These are phyloP conservation scores for Melipona bicolor DNA, from an alignment of 2,888 invertebrate genomes.

Conservation along the genomic window DNA sequence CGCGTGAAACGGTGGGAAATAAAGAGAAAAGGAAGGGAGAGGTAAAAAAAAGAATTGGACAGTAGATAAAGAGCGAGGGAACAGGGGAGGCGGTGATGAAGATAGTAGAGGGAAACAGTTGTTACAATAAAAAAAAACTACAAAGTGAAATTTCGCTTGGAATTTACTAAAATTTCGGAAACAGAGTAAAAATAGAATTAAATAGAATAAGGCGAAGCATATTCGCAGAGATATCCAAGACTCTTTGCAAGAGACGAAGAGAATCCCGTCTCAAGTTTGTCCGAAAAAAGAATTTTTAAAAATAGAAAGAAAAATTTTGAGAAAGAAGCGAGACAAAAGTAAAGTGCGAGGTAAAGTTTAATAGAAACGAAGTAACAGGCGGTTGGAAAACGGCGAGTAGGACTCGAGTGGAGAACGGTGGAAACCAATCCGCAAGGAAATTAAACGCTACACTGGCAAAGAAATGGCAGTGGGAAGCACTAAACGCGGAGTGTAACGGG, in stretches of 20 bases:
- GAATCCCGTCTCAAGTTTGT: no score
- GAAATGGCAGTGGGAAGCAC: background rate
- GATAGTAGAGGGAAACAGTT: background rate
- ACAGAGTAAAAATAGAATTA: background rate
- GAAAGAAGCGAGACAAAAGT: no score
- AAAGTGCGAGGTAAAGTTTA: background rate
- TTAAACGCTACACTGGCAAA: slow-evolving; percentile 1
- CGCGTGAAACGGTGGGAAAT: background rate
- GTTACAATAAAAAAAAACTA: background rate
- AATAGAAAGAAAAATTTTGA: no score
- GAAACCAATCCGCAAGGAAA: slow-evolving; percentile 22
- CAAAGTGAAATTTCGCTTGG: no score
- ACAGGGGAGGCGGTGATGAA: background rate
- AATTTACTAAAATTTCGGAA: background rate
- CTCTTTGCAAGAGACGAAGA: no score
- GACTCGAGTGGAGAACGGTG: slow-evolving; percentile 3
- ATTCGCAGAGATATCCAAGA: no score
- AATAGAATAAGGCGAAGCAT: no score
- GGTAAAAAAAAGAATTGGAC: background rate
- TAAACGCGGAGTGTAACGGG: slow-evolving; percentile 1
- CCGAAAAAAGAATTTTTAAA: no score
- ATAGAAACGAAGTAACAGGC: no score
- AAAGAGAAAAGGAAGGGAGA: background rate
- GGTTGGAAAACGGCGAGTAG: background rate
- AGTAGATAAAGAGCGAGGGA: background rate